Percentiles rank a stretch among this genome's conserved stretches.
Conservation (phyloP, 2,888 invertebrate genomes). For the Microplitis manilae region DNA sequence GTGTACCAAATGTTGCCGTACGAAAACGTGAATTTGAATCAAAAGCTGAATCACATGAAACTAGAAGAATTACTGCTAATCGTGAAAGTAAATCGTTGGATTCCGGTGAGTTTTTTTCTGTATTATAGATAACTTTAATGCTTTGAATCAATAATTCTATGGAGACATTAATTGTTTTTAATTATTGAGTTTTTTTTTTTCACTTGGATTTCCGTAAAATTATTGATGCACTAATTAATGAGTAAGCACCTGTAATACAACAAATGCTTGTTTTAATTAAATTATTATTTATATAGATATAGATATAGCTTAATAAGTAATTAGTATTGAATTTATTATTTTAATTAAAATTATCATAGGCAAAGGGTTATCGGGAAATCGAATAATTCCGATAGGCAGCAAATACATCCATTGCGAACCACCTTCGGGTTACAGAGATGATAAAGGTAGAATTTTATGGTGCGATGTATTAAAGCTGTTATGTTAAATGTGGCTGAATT, state of each 20-base stretch:
- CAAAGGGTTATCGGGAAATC: slow-evolving; percentile 82
- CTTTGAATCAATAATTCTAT: neutral
- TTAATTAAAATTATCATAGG: slow-evolving; percentile 68
- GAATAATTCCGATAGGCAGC: slow-evolving; percentile 84
- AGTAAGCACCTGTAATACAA: slow-evolving; percentile 3
- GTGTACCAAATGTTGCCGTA: slow-evolving; percentile 83
- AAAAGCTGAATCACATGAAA: slow-evolving; percentile 72
- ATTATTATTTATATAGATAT: neutral
- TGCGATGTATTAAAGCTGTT: slow-evolving; percentile 25
- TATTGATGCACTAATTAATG: neutral
- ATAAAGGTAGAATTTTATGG: slow-evolving; percentile 60
- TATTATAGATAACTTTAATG: neutral
- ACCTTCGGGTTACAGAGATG: slow-evolving; percentile 75
- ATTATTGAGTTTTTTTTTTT: neutral
- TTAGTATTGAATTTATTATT: slow-evolving; percentile 20
- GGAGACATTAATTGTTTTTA: neutral
- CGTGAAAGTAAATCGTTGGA: slow-evolving; percentile 75
- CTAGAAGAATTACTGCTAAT: slow-evolving; percentile 67
- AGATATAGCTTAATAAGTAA: slow-evolving; percentile 4
- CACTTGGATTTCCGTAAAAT: neutral
- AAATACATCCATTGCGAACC: slow-evolving; percentile 85
- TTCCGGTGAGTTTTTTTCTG: slow-evolving; percentile 68
- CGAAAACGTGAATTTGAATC: slow-evolving; percentile 83
- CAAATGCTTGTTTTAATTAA: slow-evolving; percentile 31
- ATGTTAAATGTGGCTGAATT: slow-evolving; percentile 23